Evolutionary conservation across 2,797 vertebrate genomes (phyloP).

Genomic region (Pteropus rufus): DNA sequence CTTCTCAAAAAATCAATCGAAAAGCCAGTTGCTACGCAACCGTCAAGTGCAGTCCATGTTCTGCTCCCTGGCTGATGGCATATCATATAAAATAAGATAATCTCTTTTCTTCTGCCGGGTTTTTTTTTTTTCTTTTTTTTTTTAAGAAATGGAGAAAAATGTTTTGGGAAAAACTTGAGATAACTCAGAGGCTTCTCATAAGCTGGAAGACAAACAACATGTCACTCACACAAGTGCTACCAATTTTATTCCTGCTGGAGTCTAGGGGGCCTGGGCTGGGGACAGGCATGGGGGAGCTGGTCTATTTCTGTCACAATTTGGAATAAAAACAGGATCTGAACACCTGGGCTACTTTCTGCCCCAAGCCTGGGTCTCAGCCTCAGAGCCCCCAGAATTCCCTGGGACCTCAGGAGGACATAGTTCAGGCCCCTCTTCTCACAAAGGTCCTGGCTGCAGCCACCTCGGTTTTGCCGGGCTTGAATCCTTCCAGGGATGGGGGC

Average conservation of each 20-base stretch:
- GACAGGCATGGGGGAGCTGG: not conserved
- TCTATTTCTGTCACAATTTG: not conserved
- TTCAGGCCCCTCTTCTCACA: not conserved
- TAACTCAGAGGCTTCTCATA: conserved; percentile 73
- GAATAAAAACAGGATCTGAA: not conserved
- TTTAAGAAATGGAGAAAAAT: conserved; percentile 66
- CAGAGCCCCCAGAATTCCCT: accelerated
- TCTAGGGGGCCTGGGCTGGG: not conserved
- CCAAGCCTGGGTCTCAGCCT: not conserved
- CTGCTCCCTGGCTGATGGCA: conserved; percentile 77
- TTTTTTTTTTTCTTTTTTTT: not conserved
- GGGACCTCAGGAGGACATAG: not conserved
- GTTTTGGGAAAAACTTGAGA: conserved; percentile 75
- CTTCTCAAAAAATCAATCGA: conserved; percentile 78
- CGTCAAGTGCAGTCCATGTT: conserved; percentile 68
- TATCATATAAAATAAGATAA: conserved; percentile 79
- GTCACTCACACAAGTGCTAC: conserved; percentile 53
- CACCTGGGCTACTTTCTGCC: not conserved
- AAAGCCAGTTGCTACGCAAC: conserved; percentile 84
- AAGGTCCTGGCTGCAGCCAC: not conserved
- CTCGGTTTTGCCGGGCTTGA: not conserved
- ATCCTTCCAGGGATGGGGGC: not conserved
- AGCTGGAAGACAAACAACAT: conserved; percentile 63
- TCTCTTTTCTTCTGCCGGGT: conserved; percentile 39
- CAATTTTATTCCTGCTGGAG: conserved; percentile 30